Evolutionary conservation across 2,113 vertebrate species (phyloP), one percentile per base, ranked within the genome.

Genomic region (Neomonachus schauinslandi): DNA sequence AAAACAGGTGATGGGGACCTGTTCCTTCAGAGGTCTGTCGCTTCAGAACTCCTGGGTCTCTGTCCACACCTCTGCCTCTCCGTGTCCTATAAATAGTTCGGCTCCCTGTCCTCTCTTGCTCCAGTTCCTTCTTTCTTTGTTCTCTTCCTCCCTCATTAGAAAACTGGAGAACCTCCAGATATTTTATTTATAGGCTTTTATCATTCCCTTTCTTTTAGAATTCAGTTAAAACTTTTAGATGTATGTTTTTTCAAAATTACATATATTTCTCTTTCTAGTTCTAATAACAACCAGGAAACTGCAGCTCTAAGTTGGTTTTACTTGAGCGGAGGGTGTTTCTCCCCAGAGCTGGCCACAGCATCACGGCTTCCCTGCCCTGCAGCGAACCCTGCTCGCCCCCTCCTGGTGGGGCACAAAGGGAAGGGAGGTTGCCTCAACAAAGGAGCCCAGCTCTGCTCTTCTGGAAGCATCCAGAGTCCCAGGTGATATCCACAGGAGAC

Each of bases 141-240:
- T 94, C 31, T 81, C 71, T 53, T 53, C 79, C 81, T 18, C 36
- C 46, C 42, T 72, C 5, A 33, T 63, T 24, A 71, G 76, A 22
- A 13, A 79, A 57, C 51, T 65, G 12, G 46, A 97, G 11, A 46
- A 67, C 28, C 82, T 94, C 81, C 72, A 67, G 28, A 61, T 51
- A 53, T 65, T 95, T 89, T 79, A 91, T 72, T 83, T 76, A 83
- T 28, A 15, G 55, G 36, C 42, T 49, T 91, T 36, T n/a, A 49
- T 87, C 57, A 93, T 59, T 84, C 24, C 53, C 42, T 89, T 76
- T 91, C 55, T 94, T 95, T 95, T 36, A 91, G 81, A 93, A 87
- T 82, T 63, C 49, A 74, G 21, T 31, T 93, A 18, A 79, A 84
- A 95, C 13, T 2, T 36, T 80, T 84, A 65, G 49, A 91, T 79